Evolutionary conservation across 2,888 invertebrate species (phyloP).

Genomic region (Dugesia japonica): DNA sequence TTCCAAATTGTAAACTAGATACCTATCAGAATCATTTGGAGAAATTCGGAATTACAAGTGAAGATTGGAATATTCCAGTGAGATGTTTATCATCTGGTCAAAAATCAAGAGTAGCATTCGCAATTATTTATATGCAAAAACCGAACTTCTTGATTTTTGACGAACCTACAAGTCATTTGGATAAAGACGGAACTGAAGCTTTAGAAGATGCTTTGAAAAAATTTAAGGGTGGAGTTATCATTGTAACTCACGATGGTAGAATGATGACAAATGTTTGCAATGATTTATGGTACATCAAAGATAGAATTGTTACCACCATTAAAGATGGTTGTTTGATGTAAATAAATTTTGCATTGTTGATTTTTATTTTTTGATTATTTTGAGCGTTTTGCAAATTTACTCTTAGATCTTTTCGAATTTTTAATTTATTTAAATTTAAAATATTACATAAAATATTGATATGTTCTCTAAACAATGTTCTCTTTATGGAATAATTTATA

Average conservation of each 20-base stretch:
- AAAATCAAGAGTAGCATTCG: not conserved
- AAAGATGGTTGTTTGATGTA: not conserved
- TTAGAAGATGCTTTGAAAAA: conserved; percentile 8
- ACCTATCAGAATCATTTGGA: not conserved
- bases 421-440: too few species aligned
- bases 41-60: not conserved
- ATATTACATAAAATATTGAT: too few species aligned
- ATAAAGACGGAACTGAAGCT: not conserved
- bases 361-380: too few species aligned
- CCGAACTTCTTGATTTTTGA: conserved; percentile 10
- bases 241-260: not conserved
- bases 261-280: conserved; percentile 1
- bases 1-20: not conserved
- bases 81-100: not conserved
- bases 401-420: too few species aligned
- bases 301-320: not conserved
- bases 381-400: too few species aligned
- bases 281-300: not conserved
- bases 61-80: not conserved
- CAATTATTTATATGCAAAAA: not conserved
- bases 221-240: not conserved
- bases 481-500: too few species aligned
- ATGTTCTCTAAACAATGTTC: too few species aligned
- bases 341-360: too few species aligned
- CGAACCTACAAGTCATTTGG: not conserved